Evolutionary conservation across 2,888 invertebrate genomes (phyloP), one percentile per base, ranked within the genome.

Genomic region (Dilophus febrilis): DNA sequence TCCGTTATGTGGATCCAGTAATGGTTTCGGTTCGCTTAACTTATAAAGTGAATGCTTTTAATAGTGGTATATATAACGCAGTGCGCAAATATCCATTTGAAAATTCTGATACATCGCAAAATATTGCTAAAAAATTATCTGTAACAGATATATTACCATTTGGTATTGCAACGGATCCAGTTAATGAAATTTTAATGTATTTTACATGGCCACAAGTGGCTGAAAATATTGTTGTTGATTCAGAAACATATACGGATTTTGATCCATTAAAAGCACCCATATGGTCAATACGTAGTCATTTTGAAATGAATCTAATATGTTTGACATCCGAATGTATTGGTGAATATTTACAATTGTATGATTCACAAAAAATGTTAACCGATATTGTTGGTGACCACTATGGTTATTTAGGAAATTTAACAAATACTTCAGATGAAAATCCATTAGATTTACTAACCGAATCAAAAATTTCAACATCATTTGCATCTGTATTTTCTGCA

Each of bases 181-280:
- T 86, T 47, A 78, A 77, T 39, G 77, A 80, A 57, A 68, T 90
- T 19, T 65, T 76, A 45, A 59, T 91, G 13, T 79, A 80, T 55
- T 77, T 85, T 33, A 82, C 81, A 18, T 95, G 94, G 94, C 82
- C 83, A 1, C 72, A 77, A 54, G 68, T 92, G 46, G 73, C 80
- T 3, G 92, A 91, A 58, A 79, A 83, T 56, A 72, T 84, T 42
- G 77, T 90, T 19, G 76, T 88, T 2, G 95, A 97, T 56, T 85
- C 83, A 45, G 82, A 85, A 48, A 75, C 75, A 46, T 86, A 84
- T 59, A 79, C 85, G 16, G 90, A 92, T 58, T 78, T 95, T 51
- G 81, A 91, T 56, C 88, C 94, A 2, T 58, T 72, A 35, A 68
- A 68, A 36, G 72, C 91, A 52, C 84, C 84, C 0, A 70, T 74